Evolutionary conservation across 2,888 invertebrate species (phyloP).

Genomic region (Protophormia terraenovae): DNA sequence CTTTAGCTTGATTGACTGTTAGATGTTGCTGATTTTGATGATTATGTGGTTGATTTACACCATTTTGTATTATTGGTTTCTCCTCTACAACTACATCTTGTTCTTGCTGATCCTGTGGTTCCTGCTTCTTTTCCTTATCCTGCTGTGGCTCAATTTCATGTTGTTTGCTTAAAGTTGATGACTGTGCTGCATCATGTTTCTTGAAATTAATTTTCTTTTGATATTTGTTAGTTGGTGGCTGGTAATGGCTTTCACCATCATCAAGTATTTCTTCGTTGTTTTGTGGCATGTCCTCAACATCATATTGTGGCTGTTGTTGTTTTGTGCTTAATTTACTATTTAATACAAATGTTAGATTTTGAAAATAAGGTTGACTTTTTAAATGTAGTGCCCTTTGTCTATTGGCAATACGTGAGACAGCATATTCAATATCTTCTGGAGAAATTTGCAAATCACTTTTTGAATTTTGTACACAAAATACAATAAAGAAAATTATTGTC

Average conservation of each 20-base stretch:
- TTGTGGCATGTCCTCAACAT: conserved; percentile 24
- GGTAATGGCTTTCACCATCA: background rate
- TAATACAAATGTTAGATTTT: background rate
- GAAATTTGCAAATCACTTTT: background rate
- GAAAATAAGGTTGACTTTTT: background rate
- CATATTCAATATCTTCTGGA: background rate
- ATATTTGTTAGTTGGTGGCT: background rate
- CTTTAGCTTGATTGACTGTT: conserved; percentile 54
- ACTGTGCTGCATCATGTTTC: conserved; percentile 1
- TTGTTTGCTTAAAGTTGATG: conserved; percentile 23
- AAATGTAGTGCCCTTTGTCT: background rate
- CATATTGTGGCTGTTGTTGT: background rate
- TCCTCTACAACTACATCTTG: background rate
- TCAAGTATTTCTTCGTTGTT: conserved; percentile 13
- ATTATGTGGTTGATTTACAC: conserved; percentile 61
- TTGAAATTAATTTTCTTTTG: background rate
- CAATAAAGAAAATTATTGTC: background rate
- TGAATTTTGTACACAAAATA: background rate
- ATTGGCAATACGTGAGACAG: background rate
- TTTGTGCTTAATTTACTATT: background rate
- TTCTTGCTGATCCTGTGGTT: background rate
- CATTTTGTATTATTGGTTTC: conserved; percentile 40
- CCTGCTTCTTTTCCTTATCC: background rate
- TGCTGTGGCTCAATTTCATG: background rate
- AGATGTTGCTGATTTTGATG: conserved; percentile 42